Base-by-base conservation (phyloP, 2,113 vertebrate species). In the Scatophagus argus region DNA sequence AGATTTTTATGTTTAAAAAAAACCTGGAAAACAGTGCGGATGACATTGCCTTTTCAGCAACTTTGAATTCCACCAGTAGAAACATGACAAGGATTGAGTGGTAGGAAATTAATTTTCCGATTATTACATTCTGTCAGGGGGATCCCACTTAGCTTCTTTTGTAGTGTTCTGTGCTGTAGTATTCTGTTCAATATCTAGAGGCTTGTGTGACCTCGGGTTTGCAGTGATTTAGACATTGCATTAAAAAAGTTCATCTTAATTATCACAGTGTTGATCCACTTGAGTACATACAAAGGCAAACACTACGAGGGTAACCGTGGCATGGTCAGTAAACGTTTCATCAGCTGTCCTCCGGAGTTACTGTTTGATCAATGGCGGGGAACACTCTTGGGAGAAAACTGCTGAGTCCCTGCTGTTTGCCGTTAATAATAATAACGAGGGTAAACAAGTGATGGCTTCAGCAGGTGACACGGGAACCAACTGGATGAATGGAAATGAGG, bases 401-500 rank as follows among this genome's bases (percentile, higher is more conserved):
- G 66, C 67, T 39, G 66, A 55, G 63, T 36, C 21, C 27, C 71
- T 56, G 31, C 59, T 76, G 49, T 69, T 58, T 69, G 39, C 51
- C 13, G 12, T 75, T 59, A 34, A 73, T 47, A 84, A 70, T 44
- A 56, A 66, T 67, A 56, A 66, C 62, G 55, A 83, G 60, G 17
- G 54, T 51, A 54, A 61, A 68, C 32, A 34, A 62, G 23, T 1
- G 3, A 36, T 13, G 63, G 16, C 32, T 31, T 44, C 69, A 38
- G 41, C 36, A 61, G 29, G 29, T 14, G 12, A 44, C 32, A 19
- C 5, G 32, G 36, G n/a, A 39, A 49, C 8, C 17, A 16, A 41
- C 17, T n/a, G 51, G 10, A 36, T 17, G 1, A n/a, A 19, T 13
- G 23, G 17, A 44, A 74, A 74, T 62, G 19, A 68, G 38, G 14